Percentiles rank a stretch among this genome's conserved stretches.
Conservation (phyloP, 2,113 vertebrate genomes). For the Cyprinodon variegatus region DNA sequence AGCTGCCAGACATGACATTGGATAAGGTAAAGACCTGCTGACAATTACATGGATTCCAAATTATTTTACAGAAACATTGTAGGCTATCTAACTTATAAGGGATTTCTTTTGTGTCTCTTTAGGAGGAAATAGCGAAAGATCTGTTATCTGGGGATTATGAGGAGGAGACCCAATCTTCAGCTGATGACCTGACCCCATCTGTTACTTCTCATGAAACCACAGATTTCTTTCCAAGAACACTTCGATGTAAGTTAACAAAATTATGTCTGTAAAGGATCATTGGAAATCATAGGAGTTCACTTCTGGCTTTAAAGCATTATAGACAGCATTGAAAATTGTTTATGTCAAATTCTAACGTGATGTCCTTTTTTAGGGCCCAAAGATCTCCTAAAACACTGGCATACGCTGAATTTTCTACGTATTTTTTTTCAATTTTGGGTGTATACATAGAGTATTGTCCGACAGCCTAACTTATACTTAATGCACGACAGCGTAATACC, state of each 20-base stretch:
- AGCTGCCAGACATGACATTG: constrained; percentile 97
- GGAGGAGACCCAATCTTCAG: constrained; percentile 98
- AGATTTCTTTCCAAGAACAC: constrained; percentile 95
- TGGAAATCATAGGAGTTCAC: too few species aligned
- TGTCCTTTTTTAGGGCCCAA: too few species aligned
- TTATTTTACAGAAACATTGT: neutral
- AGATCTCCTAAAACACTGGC: too few species aligned
- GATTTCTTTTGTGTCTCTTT: neutral
- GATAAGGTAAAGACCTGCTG: constrained; percentile 87
- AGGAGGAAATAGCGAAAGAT: constrained; percentile 99
- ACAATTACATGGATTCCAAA: neutral
- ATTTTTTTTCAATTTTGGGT: too few species aligned
- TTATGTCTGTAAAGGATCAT: neutral
- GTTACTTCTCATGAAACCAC: constrained; percentile 96
- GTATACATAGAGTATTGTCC: too few species aligned
- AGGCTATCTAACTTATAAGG: neutral
- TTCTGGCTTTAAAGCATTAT: too few species aligned
- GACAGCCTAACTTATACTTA: too few species aligned
- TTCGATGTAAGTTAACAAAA: constrained; percentile 87
- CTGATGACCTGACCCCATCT: constrained; percentile 96
- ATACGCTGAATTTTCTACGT: too few species aligned
- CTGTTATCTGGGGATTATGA: constrained; percentile 95
- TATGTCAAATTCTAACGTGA: too few species aligned
- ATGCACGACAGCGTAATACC: too few species aligned
- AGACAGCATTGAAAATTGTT: too few species aligned